Evolutionary conservation across 2,113 vertebrate species (phyloP), one percentile per base, ranked within the genome.

Genomic region (Phrynosoma blainvillii): DNA sequence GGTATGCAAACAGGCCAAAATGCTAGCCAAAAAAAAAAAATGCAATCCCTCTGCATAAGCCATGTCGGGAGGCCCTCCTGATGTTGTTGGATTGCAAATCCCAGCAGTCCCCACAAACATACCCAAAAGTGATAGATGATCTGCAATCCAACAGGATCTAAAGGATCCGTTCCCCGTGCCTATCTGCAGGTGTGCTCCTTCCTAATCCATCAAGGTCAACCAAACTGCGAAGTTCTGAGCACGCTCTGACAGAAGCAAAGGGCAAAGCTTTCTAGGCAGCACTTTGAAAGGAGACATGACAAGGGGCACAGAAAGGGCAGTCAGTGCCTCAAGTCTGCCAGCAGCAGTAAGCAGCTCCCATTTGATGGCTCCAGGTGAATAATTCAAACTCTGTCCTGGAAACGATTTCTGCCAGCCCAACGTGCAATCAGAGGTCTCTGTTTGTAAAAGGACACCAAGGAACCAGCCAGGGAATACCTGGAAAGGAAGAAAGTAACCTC

Each of bases 161-260:
- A 27, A 30, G 10, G 11, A 30, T 5, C 25, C 2, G 1, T 10
- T 30, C 25, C 27, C 13, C 13, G 4, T 14, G 18, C 18, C 68
- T 71, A 5, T 71, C 59, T 71, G 68, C 68, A 71, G 68, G 25
- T 30, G 10, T 71, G 3, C 27, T 27, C 68, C 5, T 71, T 71
- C 30, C 68, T 71, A 30, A 30, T 71, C 30, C 25, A 25, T 84
- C 88, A 86, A 92, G 76, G 62, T 85, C 80, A 76, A 4, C 10
- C 52, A 12, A 86, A 30, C 65, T 78, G 32, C 1, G 18, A 78
- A 20, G 65, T 23, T 66, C 42, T 85, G 54, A 86, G 23, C 7
- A n/a, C 5, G 23, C 5, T 25, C 54, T 54, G 68, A 77, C 12
- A 13, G 5, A 83, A 65, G 65, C 47, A 47, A n/a, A 78, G 81